Percentiles rank a stretch among this genome's conserved stretches.
Evolutionary conservation across 2,113 vertebrate species (phyloP).

Genomic region (Lepus americanus): DNA sequence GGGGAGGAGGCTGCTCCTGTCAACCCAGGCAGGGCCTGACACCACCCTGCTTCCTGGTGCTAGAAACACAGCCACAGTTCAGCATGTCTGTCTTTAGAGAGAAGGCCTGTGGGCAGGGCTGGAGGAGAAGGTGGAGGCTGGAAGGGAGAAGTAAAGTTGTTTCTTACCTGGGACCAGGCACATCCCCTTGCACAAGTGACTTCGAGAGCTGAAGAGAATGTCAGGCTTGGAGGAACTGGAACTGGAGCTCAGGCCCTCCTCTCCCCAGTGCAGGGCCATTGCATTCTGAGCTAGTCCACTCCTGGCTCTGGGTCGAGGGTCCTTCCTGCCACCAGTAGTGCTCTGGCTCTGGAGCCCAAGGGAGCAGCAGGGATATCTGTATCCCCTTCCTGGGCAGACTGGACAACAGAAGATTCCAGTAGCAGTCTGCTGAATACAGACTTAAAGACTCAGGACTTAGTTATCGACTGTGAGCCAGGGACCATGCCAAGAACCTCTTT

Average conservation of each 20-base stretch:
- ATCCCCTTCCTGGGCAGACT: not conserved
- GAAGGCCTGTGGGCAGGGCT: not conserved
- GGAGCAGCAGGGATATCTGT: too few relatives aligned
- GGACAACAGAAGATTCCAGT: not conserved
- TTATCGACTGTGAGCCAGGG: not conserved
- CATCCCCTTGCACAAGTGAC: rapidly evolving
- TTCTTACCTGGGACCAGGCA: rapidly evolving
- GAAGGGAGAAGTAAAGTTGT: not conserved
- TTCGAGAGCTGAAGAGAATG: not conserved
- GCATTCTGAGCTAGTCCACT: not conserved
- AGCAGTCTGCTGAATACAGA: not conserved
- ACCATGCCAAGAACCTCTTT: not conserved
- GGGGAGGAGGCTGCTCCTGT: too few relatives aligned
- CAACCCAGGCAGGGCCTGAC: rapidly evolving
- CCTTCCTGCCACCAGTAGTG: not conserved
- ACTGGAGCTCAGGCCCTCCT: rapidly evolving
- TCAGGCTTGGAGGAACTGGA: rapidly evolving
- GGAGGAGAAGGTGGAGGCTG: not conserved
- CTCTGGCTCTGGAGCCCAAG: not conserved
- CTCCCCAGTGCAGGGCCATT: rapidly evolving
- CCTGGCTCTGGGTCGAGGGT: not conserved
- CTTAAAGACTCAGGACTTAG: not conserved
- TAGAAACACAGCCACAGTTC: rapidly evolving
- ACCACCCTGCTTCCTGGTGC: not conserved
- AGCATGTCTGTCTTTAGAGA: not conserved